phyloP scores from a whole-genome alignment of 2,888 invertebrate genomes.

The Parnassius smintheus region DNA sequence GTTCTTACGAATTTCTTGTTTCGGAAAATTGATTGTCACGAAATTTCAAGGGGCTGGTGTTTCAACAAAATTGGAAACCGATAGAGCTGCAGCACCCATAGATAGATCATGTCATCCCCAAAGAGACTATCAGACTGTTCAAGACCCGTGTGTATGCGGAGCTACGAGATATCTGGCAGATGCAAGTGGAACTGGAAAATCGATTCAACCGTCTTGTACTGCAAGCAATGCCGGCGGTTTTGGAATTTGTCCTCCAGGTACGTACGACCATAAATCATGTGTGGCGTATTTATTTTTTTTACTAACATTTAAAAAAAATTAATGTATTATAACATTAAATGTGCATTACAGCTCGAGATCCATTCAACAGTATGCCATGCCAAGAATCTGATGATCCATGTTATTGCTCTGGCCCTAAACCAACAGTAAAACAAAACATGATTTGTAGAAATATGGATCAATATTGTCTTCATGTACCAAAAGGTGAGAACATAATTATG shows the following conservation, averaged over 20 bases:
- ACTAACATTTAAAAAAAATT: too few species aligned
- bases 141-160: slow-evolving; percentile 67
- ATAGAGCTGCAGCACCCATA: slow-evolving; percentile 42
- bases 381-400: slow-evolving; percentile 64
- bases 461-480: slow-evolving; percentile 72
- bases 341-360: slow-evolving; percentile 46
- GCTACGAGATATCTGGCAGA: slow-evolving; percentile 41
- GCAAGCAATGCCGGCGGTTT: slow-evolving; percentile 35
- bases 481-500: slow-evolving; percentile 53
- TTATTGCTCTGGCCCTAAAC: slow-evolving; percentile 63
- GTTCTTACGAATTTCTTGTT: slow-evolving; percentile 84
- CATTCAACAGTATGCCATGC: slow-evolving; percentile 64
- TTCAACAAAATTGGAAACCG: slow-evolving; percentile 43
- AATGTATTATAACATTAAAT: neutral
- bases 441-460: slow-evolving; percentile 66
- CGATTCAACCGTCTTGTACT: slow-evolving; percentile 32
- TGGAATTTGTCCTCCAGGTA: slow-evolving; percentile 56
- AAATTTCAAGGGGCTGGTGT: slow-evolving; percentile 79
- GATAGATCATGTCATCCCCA: slow-evolving; percentile 63
- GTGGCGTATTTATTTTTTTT: too few species aligned
- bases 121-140: slow-evolving; percentile 50
- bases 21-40: slow-evolving; percentile 84
- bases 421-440: slow-evolving; percentile 50
- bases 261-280: slow-evolving; percentile 37
- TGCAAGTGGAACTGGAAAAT: slow-evolving; percentile 18